A percentile compares a stretch with the other conserved stretches of the same genome.
Evolutionary conservation across 2,797 vertebrate genomes (phyloP).

Genomic region (Dermochelys coriacea): DNA sequence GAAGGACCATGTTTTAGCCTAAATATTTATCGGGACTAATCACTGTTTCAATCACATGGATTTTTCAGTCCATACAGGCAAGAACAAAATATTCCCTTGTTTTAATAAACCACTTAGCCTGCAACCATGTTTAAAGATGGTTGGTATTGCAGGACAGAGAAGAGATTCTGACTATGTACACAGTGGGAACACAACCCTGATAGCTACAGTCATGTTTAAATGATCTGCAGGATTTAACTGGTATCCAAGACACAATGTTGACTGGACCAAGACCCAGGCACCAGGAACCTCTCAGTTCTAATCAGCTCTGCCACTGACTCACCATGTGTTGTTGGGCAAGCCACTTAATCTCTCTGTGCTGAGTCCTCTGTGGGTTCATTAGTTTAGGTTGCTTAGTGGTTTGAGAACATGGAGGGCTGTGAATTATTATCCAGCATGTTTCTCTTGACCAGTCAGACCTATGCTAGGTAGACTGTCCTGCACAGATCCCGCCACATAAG

Average conservation of each 20-base stretch:
- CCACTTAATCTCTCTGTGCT: neutral
- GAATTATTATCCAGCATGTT: neutral
- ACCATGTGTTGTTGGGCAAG: neutral
- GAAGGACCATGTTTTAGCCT: neutral
- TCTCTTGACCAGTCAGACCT: neutral
- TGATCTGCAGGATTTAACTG: neutral
- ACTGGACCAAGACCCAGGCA: neutral
- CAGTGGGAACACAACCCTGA: neutral
- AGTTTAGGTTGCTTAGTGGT: neutral
- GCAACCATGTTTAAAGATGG: neutral
- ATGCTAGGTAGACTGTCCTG: neutral
- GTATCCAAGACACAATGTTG: neutral
- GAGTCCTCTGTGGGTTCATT: neutral
- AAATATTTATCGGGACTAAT: neutral
- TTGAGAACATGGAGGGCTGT: neutral
- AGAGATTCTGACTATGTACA: neutral
- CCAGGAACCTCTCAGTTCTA: neutral
- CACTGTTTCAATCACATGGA: neutral
- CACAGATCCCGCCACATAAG: neutral
- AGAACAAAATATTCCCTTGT: neutral
- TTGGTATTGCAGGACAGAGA: neutral
- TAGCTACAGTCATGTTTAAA: neutral
- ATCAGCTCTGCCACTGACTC: neutral
- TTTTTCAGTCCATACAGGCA: neutral
- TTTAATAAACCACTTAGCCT: neutral